Percentiles rank a stretch among this genome's conserved stretches.
phyloP scores from a whole-genome alignment of 2,797 vertebrate genomes.

The Botia almorhae region DNA sequence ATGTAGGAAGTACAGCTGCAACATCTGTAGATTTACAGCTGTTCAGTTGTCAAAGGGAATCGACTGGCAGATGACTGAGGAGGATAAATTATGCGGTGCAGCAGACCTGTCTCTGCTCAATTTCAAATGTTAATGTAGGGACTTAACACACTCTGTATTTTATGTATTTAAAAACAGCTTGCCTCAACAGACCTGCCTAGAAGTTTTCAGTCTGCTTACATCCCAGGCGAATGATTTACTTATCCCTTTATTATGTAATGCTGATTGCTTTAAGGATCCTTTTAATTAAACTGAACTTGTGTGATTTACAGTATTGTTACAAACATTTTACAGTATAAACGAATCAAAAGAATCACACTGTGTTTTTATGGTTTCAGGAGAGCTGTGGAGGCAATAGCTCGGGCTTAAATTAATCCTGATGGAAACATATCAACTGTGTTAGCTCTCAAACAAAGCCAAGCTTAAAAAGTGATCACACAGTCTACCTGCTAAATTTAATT shows the following conservation, averaged over 20 bases:
- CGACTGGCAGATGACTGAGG: too few species aligned
- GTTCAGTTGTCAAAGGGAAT: too few species aligned
- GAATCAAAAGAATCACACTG: background rate
- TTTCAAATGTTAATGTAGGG: too few species aligned
- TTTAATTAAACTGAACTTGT: conserved; percentile 18
- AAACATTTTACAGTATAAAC: conserved; percentile 16
- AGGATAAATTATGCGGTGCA: too few species aligned
- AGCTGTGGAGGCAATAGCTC: background rate
- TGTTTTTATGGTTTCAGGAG: conserved; percentile 12
- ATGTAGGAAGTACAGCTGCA: too few species aligned
- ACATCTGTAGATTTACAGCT: too few species aligned
- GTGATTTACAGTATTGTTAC: conserved; percentile 5
- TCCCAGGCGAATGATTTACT: conserved; percentile 25
- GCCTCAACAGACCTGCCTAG: too few species aligned
- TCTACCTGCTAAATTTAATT: background rate
- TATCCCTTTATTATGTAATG: conserved; percentile 38
- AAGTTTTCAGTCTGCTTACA: too few species aligned
- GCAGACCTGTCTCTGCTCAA: too few species aligned
- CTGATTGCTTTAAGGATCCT: conserved; percentile 3
- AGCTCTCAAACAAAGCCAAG: background rate
- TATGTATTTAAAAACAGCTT: too few species aligned
- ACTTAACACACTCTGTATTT: too few species aligned
- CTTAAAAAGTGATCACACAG: conserved; percentile 9
- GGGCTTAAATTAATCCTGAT: conserved; percentile 32
- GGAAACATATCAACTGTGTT: conserved; percentile 26